Evolutionary conservation across 2,113 vertebrate genomes (phyloP), one percentile per base, ranked within the genome.

Genomic region (Eretmochelys imbricata): DNA sequence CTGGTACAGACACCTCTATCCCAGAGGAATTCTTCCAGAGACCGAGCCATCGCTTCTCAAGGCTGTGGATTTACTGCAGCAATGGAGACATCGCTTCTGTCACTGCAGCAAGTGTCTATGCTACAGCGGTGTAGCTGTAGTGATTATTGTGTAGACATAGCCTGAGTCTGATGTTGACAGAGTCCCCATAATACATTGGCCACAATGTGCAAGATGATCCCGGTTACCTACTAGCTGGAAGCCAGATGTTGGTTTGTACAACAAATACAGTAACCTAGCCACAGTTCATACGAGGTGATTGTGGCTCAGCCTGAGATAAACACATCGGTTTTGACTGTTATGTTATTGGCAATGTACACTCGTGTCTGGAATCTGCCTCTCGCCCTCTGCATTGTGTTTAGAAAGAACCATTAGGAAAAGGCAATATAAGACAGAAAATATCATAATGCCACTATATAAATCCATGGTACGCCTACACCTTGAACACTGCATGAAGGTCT

Each of bases 161-260:
- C 59, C 14, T 16, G 62, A 85, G 78, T 38, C 81, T 80, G 9
- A 78, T n/a, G 65, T 88, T 84, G 92, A 89, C 89, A 96, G 54
- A 94, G 57, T 46, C 80, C 75, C 57, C 89, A 85, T 27, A 80
- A 42, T 24, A 92, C 90, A 89, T 1, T 20, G 49, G 42, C 84
- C 72, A 65, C 88, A 90, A 95, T 91, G 95, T 89, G 93, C 38
- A 38, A 93, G 90, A 69, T 10, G 11, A 90, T n/a, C 17, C 57
- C 80, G 81, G 84, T 86, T 83, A 38, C 55, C 0, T 10, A 91
- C 59, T 89, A 93, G 90, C 91, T 91, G 80, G 46, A 90, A 80
- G 88, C 48, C 82, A 94, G 94, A 84, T 8, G 46, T 46, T 88
- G 78, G 35, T 78, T 49, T 62, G 49, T 29, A 55, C 19, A 35